These are phyloP conservation scores for Remorina albescens DNA, from an alignment of 2,797 vertebrate species.

Conservation along the genomic window DNA sequence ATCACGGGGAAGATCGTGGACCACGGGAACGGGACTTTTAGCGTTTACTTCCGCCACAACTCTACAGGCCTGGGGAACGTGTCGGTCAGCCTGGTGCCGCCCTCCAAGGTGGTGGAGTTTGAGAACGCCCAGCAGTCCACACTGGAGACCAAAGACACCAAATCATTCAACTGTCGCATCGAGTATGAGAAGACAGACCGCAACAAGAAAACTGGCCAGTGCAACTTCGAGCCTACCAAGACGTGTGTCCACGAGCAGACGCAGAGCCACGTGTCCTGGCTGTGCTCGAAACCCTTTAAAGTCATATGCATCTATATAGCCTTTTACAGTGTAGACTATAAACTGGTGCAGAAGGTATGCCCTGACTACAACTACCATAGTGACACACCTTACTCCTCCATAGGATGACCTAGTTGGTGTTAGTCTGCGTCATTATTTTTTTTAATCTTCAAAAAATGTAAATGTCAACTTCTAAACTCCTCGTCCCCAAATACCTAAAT, in stretches of 20 bases:
- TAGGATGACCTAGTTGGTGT: conserved; percentile 85
- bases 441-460: conserved; percentile 49
- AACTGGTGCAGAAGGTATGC: conserved; percentile 99
- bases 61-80: conserved; percentile 97
- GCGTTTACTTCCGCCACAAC: conserved; percentile 99
- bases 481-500: conserved; percentile 54
- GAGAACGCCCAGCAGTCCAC: conserved; percentile 94
- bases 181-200: conserved; percentile 99
- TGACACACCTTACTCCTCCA: conserved; percentile 96
- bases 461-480: conserved; percentile 62
- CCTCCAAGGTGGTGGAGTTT: conserved; percentile 98
- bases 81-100: conserved; percentile 97
- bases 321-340: conserved; percentile 98
- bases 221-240: conserved; percentile 93
- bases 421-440: conserved; percentile 42
- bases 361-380: conserved; percentile 99
- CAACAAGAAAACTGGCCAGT: conserved; percentile 97
- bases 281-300: conserved; percentile 99
- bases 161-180: conserved; percentile 98
- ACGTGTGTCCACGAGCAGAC: conserved; percentile 99
- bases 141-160: conserved; percentile 96
- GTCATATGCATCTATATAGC: conserved; percentile 99
- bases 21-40: conserved; percentile 98
- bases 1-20: conserved; percentile 99
- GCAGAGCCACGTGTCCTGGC: conserved; percentile 99